Percentiles rank a stretch among this genome's conserved stretches.
These are phyloP conservation scores for Silurus glanis DNA, from an alignment of 2,113 vertebrate species.

Conservation along the genomic window DNA sequence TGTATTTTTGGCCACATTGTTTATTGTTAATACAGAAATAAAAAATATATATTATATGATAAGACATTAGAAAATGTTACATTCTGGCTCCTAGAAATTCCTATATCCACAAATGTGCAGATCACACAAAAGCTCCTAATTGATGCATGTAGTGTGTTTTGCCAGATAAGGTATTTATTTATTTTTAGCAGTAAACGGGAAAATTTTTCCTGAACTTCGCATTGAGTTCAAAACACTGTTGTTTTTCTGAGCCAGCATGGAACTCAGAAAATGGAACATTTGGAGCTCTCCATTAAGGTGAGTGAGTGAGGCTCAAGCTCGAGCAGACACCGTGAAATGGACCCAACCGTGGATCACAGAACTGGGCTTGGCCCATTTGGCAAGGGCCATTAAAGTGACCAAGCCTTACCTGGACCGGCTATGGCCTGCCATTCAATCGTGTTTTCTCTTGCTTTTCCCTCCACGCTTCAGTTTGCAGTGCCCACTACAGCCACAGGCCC, in stretches of 20 bases:
- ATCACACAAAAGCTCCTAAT: not conserved
- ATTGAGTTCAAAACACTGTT: constrained; percentile 6
- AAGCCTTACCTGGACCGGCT: constrained; percentile 61
- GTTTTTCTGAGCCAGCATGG: constrained; percentile 26
- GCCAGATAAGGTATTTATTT: too few species aligned
- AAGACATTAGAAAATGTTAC: not conserved
- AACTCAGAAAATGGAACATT: constrained; percentile 8
- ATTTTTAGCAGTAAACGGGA: constrained; percentile 3
- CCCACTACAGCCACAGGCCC: not conserved
- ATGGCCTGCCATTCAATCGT: constrained; percentile 25
- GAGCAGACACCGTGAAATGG: constrained; percentile 76
- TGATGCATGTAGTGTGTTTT: not conserved
- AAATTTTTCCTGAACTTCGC: constrained; percentile 34
- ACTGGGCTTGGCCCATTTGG: constrained; percentile 72
- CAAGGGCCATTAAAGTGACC: constrained; percentile 72
- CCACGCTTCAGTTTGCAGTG: constrained; percentile 12
- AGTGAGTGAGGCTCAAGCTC: constrained; percentile 64
- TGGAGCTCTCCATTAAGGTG: constrained; percentile 68
- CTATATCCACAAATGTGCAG: not conserved
- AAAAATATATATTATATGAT: not conserved
- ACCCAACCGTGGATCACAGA: constrained; percentile 68
- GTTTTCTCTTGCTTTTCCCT: not conserved
- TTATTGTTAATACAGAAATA: not conserved
- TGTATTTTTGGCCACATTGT: not conserved
- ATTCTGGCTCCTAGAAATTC: not conserved